phyloP scores from a whole-genome alignment of 1,140 invertebrate genomes.

The Hirudo medicinalis region DNA sequence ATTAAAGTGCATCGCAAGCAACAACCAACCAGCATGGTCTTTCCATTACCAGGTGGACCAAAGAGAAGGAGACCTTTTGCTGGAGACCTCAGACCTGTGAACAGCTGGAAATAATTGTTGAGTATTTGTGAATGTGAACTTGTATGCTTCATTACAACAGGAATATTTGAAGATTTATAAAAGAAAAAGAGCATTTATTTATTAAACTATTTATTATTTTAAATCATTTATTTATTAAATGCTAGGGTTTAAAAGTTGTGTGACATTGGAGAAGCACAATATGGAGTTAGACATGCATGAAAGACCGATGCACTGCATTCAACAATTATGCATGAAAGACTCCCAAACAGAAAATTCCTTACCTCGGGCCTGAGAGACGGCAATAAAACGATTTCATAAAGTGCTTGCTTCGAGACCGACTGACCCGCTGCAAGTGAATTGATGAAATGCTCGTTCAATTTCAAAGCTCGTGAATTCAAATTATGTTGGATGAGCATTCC shows the following conservation, averaged over 20 bases:
- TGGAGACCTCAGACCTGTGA: conserved; percentile 47
- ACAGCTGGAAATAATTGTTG: conserved; percentile 26
- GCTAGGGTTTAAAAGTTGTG: not conserved
- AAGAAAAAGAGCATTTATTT: not conserved
- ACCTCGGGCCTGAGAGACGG: conserved; percentile 40
- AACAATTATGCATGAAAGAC: not conserved
- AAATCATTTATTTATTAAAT: not conserved
- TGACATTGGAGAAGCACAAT: not conserved
- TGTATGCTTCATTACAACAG: not conserved
- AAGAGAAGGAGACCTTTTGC: conserved; percentile 25
- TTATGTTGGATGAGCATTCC: not conserved
- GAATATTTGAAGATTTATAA: not conserved
- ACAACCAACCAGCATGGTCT: conserved; percentile 44
- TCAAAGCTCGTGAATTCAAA: not conserved
- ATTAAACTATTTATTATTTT: too few species aligned
- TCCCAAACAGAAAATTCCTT: not conserved
- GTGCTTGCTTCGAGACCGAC: conserved; percentile 37
- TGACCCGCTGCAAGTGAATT: conserved; percentile 33
- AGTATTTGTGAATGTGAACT: not conserved
- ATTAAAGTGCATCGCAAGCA: conserved; percentile 52
- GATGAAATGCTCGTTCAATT: not conserved
- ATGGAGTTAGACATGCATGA: not conserved
- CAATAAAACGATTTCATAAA: conserved; percentile 41
- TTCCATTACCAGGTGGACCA: conserved; percentile 48
- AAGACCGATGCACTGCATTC: not conserved